Base-by-base conservation (phyloP, 1,140 invertebrate genomes). In the Streblospio benedicti region DNA sequence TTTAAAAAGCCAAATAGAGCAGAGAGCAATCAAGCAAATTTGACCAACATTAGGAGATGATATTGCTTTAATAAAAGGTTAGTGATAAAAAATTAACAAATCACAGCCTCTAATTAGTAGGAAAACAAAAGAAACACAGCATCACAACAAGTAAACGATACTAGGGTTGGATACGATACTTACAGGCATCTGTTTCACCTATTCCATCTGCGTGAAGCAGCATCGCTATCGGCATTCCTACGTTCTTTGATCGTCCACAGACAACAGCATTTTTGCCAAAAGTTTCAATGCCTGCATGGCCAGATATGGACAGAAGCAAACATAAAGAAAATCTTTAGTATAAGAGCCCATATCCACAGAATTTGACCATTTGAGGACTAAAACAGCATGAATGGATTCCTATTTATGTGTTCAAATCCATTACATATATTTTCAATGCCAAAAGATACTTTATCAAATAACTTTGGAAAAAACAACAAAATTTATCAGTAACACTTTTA, bases 181-280 rank as follows among this genome's bases (percentile, higher is more conserved):
- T 78, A 98, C 93, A 38, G 96, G 82, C 47, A 94, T 80, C 79
- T 91, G 91, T 4, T 57, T 75, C 77, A 76, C 83, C 80, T 69
- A 78, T 81, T 23, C 85, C 85, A 81, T 92, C 44, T 91, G 76
- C 75, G 90, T 63, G 61, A 85, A 99, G 81, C 12, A 99, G 80
- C 79, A 97, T 92, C 0, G 93, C 85, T 49, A 90, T 88, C 0
- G 96, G 96, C 0, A 93, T 92, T 25, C 96, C 96, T 4, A 99
- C 94, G 71, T 99, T 98, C 81, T 97, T 95, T 75, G 93, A 97
- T 63, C 95, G 82, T 4, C 96, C 96, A 49, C 99, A 75, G 12
- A 99, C 93, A 18, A 99, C 94, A 14, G 93, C 93, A 56, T 83
- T 83, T 32, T 89, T 87, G 4, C 95, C 95, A 33, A 83, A 83